phyloP scores from a whole-genome alignment of 2,888 invertebrate genomes.

The Metellina segmentata region DNA sequence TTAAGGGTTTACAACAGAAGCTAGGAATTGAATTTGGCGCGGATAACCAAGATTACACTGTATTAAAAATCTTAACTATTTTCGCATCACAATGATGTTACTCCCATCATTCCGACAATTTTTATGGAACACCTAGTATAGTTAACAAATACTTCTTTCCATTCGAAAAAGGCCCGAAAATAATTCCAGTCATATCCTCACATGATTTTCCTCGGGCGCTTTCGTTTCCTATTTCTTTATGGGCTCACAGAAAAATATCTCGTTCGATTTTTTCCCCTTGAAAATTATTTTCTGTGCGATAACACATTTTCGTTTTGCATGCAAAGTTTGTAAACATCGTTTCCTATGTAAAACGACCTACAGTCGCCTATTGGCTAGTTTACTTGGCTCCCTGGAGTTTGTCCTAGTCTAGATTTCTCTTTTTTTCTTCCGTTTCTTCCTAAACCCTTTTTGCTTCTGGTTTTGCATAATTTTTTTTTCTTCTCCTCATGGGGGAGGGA shows the following conservation, averaged over 20 bases:
- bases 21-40: too few relatives aligned
- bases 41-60: too few relatives aligned
- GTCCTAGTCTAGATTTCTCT: background rate
- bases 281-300: slow-evolving; percentile 3
- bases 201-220: background rate
- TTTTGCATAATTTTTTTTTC: background rate
- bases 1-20: too few relatives aligned
- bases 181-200: background rate
- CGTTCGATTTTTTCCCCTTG: background rate
- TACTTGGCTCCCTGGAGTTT: background rate
- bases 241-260: background rate
- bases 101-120: too few relatives aligned
- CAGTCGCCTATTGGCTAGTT: background rate
- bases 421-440: background rate
- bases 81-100: too few relatives aligned
- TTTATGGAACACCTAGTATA: too few relatives aligned
- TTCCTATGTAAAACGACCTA: background rate
- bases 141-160: too few relatives aligned
- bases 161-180: too few relatives aligned
- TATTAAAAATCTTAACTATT: too few relatives aligned
- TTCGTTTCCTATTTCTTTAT: background rate
- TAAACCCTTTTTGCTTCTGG: background rate
- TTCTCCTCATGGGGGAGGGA: background rate
- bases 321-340: slow-evolving; percentile 18
- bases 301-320: slow-evolving; percentile 27